Conservation (phyloP, 2,888 invertebrate genomes). For the Dione juno region DNA sequence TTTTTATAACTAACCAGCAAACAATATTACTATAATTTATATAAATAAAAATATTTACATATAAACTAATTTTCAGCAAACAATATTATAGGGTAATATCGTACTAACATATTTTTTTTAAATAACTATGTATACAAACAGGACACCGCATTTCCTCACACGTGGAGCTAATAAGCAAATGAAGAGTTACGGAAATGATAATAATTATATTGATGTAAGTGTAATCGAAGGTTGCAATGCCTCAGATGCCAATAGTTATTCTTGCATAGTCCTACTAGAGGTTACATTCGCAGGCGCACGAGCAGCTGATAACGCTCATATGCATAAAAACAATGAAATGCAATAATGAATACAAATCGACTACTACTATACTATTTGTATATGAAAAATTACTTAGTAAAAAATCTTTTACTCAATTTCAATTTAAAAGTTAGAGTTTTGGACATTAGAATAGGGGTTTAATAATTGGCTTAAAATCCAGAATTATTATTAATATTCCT, state of each 20-base stretch:
- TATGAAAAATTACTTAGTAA: not conserved
- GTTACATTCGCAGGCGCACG: conserved; percentile 25
- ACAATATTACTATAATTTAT: too few relatives aligned
- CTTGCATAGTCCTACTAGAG: conserved; percentile 29
- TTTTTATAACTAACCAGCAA: not conserved
- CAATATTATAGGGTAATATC: not conserved
- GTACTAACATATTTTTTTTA: not conserved
- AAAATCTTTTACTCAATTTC: too few relatives aligned
- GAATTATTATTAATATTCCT: too few relatives aligned
- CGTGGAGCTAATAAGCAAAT: conserved; percentile 43
- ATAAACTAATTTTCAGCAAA: not conserved
- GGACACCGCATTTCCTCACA: conserved; percentile 39
- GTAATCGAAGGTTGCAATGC: conserved; percentile 38
- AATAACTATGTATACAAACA: conserved; percentile 13
- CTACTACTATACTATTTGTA: conserved; percentile 8
- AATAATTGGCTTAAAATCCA: too few relatives aligned
- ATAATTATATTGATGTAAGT: conserved; percentile 51
- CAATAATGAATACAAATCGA: conserved; percentile 29
- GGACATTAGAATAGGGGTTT: too few relatives aligned
- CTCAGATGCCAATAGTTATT: conserved; percentile 36
- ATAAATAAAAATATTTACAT: not conserved
- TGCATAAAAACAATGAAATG: conserved; percentile 39
- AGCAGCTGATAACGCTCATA: conserved; percentile 32
- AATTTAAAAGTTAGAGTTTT: too few relatives aligned
- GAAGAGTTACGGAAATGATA: conserved; percentile 59